Evolutionary conservation across 2,797 vertebrate species (phyloP).

Genomic region (Xenops minutus): DNA sequence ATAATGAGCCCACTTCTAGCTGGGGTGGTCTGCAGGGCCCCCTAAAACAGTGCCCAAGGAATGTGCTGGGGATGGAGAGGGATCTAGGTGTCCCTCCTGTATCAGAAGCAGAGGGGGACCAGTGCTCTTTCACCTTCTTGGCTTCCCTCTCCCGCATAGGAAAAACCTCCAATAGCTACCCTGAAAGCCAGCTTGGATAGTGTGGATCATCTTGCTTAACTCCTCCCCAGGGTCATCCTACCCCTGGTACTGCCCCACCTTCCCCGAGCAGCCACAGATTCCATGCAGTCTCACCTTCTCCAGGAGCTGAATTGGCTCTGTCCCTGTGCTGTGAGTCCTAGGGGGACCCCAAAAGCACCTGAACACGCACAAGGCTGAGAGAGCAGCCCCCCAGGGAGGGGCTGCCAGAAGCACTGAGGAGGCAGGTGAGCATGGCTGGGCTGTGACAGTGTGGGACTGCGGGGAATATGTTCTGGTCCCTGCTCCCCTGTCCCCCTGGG

Average conservation of each 20-base stretch:
- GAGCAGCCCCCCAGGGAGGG: neutral
- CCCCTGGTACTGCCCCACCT: rapidly evolving
- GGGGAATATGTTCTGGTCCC: neutral
- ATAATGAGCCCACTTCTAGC: neutral
- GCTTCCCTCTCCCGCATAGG: rapidly evolving
- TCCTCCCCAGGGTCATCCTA: neutral
- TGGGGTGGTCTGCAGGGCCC: neutral
- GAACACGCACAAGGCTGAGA: rapidly evolving
- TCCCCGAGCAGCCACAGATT: neutral
- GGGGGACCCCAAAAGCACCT: neutral
- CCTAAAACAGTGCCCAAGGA: neutral
- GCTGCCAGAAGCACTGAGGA: rapidly evolving
- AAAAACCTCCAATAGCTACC: rapidly evolving
- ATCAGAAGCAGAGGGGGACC: rapidly evolving
- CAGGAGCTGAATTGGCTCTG: neutral
- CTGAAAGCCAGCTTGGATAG: neutral
- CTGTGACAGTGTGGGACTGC: neutral
- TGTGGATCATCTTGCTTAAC: rapidly evolving
- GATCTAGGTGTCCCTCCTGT: rapidly evolving
- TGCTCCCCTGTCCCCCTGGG: rapidly evolving
- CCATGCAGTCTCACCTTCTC: rapidly evolving
- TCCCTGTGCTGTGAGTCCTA: neutral
- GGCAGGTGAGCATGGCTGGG: rapidly evolving
- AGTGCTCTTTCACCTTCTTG: neutral
- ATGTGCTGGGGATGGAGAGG: neutral